A percentile compares a stretch with the other conserved stretches of the same genome.
Conservation (phyloP, 1,140 invertebrate genomes). For the Yoshiicerus persimilis region DNA sequence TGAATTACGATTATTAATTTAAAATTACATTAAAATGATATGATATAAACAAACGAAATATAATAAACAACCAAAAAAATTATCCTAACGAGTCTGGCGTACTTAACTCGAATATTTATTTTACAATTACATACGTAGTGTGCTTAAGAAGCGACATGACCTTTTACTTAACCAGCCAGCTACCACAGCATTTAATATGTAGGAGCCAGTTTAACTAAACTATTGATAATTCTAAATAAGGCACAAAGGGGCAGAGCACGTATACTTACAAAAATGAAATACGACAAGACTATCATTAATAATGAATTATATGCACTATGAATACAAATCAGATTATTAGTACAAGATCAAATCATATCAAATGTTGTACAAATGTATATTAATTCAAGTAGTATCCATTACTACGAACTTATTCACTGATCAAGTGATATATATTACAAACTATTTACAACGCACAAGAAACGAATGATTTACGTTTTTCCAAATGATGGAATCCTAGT, state of each 20-base stretch:
- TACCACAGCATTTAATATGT: background rate
- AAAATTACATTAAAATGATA: background rate
- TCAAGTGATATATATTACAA: background rate
- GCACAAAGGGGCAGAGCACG: slow-evolving; percentile 12
- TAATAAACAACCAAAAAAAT: background rate
- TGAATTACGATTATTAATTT: background rate
- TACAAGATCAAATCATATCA: background rate
- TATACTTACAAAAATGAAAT: slow-evolving; percentile 9
- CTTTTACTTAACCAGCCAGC: background rate
- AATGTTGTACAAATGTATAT: background rate
- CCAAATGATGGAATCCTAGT: too few relatives aligned
- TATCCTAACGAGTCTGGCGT: background rate
- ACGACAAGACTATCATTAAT: slow-evolving; percentile 10
- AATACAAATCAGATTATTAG: slow-evolving; percentile 9
- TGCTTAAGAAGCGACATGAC: background rate
- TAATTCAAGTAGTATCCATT: background rate
- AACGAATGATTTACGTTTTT: background rate
- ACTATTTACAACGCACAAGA: background rate
- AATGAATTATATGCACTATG: background rate
- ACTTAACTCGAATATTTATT: background rate
- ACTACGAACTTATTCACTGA: background rate
- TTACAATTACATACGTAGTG: background rate
- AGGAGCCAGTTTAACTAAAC: background rate
- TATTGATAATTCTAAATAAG: slow-evolving; percentile 11
- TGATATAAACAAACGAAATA: background rate